These are phyloP conservation scores for Orestias chungarensis DNA, from an alignment of 2,797 vertebrate genomes.

Conservation along the genomic window DNA sequence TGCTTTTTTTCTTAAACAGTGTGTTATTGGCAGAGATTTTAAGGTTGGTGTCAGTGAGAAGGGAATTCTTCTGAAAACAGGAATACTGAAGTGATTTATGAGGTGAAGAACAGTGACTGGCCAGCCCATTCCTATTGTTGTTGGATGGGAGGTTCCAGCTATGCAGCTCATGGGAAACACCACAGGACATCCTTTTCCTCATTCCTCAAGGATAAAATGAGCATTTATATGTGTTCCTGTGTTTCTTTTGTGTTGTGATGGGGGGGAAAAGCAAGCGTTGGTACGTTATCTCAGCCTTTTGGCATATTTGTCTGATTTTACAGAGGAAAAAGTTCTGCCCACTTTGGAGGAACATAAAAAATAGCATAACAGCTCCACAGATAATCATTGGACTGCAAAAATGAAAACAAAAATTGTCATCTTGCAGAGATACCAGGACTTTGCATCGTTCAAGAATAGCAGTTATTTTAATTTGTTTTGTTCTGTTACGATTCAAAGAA, in stretches of 20 bases:
- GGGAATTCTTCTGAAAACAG: conserved; percentile 10
- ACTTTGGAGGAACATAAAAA: background rate
- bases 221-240: conserved; percentile 10
- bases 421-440: too few relatives aligned
- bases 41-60: background rate
- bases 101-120: conserved; percentile 10
- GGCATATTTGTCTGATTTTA: background rate
- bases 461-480: too few relatives aligned
- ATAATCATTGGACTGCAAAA: too few relatives aligned
- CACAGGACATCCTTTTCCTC: conserved; percentile 80
- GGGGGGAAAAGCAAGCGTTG: background rate
- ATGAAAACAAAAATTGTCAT: too few relatives aligned
- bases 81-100: conserved; percentile 15
- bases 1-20: too few relatives aligned
- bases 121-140: conserved; percentile 75
- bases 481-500: too few relatives aligned
- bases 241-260: conserved; percentile 36
- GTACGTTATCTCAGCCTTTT: background rate
- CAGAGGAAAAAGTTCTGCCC: background rate
- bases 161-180: conserved; percentile 73
- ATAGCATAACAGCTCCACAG: background rate
- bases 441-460: too few relatives aligned
- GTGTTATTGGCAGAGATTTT: background rate
- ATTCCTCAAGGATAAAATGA: conserved; percentile 59
- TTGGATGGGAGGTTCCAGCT: conserved; percentile 76